Evolutionary conservation across 2,113 vertebrate genomes (phyloP).

Genomic region (Pterocles burchelli): DNA sequence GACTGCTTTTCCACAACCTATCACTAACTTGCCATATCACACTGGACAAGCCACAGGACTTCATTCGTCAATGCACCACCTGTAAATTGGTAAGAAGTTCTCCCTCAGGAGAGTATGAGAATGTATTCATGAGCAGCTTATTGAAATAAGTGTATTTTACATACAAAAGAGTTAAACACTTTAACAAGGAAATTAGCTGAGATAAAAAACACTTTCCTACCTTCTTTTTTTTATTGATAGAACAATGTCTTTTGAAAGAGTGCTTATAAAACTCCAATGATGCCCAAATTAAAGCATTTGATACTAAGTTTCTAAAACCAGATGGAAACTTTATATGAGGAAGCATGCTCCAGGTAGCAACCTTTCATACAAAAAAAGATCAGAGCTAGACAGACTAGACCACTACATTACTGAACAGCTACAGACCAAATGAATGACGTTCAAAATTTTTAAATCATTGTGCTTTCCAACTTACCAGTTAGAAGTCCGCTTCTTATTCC

Average conservation of each 20-base stretch:
- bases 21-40: background rate
- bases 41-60: background rate
- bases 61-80: background rate
- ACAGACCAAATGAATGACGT: background rate
- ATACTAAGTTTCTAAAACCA: background rate
- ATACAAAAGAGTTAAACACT: background rate
- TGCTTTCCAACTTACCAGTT: constrained; percentile 72
- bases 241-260: background rate
- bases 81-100: background rate
- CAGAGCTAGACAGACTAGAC: background rate
- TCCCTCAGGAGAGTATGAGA: background rate
- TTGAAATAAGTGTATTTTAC: background rate
- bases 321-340: background rate
- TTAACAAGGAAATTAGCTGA: background rate
- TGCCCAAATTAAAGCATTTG: background rate
- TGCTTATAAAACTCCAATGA: background rate
- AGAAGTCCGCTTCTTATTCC: constrained; percentile 88
- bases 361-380: background rate
- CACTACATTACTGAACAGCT: background rate
- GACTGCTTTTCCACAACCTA: background rate
- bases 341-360: background rate
- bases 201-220: background rate
- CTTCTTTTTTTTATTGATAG: background rate
- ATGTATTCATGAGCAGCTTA: background rate
- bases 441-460: background rate